Evolutionary conservation across 2,797 vertebrate genomes (phyloP).

Genomic region (Calcarius lapponicus): DNA sequence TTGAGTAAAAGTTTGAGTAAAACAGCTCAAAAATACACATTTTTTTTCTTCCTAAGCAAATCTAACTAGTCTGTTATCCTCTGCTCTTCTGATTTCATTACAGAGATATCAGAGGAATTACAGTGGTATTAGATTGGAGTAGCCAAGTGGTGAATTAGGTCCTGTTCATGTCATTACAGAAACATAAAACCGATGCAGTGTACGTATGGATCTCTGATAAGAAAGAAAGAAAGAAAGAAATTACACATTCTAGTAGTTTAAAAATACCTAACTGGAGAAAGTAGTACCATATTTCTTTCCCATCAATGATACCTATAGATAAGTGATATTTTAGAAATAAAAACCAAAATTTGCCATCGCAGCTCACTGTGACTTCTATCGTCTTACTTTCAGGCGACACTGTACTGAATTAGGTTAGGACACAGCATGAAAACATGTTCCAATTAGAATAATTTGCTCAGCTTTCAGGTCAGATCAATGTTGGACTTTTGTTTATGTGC

Average conservation of each 20-base stretch:
- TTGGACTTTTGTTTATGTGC: neutral
- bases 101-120: neutral
- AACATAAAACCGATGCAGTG: neutral
- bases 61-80: neutral
- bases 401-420: neutral
- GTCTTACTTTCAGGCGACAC: neutral
- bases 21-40: neutral
- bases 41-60: neutral
- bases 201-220: neutral
- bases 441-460: neutral
- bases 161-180: neutral
- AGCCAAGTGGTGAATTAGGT: slow-evolving; percentile 11
- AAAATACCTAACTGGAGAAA: neutral
- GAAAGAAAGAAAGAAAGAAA: neutral
- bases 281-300: neutral
- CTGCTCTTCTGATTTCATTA: neutral
- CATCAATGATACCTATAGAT: neutral
- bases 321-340: neutral
- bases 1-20: neutral
- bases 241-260: neutral
- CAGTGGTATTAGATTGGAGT: neutral
- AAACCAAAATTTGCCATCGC: neutral
- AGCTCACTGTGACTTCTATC: neutral
- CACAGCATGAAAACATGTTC: neutral
- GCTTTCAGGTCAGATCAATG: neutral